Evolutionary conservation across 2,888 invertebrate species (phyloP), one percentile per base, ranked within the genome.

Genomic region (Leptinotarsa tumamoca): DNA sequence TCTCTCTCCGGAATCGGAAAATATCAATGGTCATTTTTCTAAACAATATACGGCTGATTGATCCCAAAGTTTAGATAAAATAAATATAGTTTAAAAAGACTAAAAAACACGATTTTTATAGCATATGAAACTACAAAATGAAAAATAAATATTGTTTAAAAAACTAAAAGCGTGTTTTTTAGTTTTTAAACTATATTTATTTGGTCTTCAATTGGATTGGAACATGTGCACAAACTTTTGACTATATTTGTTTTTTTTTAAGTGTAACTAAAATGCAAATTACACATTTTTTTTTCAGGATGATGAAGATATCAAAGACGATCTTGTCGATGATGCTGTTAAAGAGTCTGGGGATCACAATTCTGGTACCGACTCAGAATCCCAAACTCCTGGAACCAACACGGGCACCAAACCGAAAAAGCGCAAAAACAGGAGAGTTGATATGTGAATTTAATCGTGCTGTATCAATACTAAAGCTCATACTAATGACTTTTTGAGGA

Each of bases 301-400:
- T 68, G 90, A 92, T 87, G 92, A 93, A 82, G 90, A 92, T 79
- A 90, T 93, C 54, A 92, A 93, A 81, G 94, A 94, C 74, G 94
- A 94, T 84, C 89, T 94, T 0, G 90, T 93, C 0, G 94, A 94
- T 80, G 94, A 94, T 79, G 88, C 85, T 14, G 73, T 52, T 56
- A 78, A 80, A 43, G 79, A 80, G n/a, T 80, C 79, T 17, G 81
- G 75, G 0, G 78, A 68, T 49, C 61, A 68, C 23, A 75, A 80
- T 58, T 78, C 80, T 15, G 77, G 76, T 21, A 76, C 75, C 7
- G 80, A 78, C 56, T 79, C 80, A 10, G 79, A 80, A 67, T 27
- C 58, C 23, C 75, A 77, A 71, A 73, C 78, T 17, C 56, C 72
- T 1, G 71, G 23, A 1, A 67, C 23, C 2, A 68, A 61, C 27